Conservation (phyloP, 2,113 vertebrate species). For the Callipepla californica region DNA sequence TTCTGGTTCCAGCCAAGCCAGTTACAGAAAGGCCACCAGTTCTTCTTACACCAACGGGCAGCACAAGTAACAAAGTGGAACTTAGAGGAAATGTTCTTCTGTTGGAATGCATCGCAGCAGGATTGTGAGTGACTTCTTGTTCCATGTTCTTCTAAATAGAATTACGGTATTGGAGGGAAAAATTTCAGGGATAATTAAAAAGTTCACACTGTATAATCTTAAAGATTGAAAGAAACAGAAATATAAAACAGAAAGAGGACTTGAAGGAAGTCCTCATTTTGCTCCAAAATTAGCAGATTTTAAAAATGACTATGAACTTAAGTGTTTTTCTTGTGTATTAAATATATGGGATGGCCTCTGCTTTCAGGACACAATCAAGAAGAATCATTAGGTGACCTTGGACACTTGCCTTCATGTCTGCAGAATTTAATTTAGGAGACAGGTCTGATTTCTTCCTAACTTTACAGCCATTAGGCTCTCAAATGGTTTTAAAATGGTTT, state of each 20-base stretch:
- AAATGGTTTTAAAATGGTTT: neutral
- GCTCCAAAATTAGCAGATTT: neutral
- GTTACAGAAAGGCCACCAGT: constrained; percentile 86
- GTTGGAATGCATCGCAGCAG: constrained; percentile 95
- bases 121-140: constrained; percentile 87
- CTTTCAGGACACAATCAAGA: neutral
- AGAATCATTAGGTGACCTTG: neutral
- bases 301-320: neutral
- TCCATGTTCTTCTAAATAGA: neutral
- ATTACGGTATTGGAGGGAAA: neutral
- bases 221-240: neutral
- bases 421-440: neutral
- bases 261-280: neutral
- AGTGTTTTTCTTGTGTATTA: neutral
- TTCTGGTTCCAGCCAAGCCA: constrained; percentile 83
- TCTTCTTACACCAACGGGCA: constrained; percentile 87
- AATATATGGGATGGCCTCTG: neutral
- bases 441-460: neutral
- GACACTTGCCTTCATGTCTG: neutral
- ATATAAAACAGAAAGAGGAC: neutral
- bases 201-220: neutral
- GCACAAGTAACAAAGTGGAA: constrained; percentile 87
- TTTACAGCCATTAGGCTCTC: neutral
- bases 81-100: constrained; percentile 91
- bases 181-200: neutral